These are phyloP conservation scores for Cliona cf. orientalis DNA, from an alignment of 37 sponge, comb jelly and placozoan genomes.

Conservation along the genomic window DNA sequence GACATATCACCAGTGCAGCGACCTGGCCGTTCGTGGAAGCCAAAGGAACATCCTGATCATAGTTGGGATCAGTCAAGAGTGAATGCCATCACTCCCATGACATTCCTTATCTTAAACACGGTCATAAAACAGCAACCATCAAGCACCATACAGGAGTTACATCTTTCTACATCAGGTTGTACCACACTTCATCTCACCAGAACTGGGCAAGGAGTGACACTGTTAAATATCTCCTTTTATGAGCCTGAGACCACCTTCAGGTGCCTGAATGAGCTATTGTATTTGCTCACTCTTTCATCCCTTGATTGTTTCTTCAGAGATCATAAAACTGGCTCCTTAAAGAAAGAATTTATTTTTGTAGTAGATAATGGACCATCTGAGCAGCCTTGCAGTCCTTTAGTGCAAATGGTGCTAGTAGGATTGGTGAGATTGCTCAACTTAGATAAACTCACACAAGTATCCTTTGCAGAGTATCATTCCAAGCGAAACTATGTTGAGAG, in stretches of 20 bases:
- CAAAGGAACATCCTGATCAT: slow-evolving; percentile 1
- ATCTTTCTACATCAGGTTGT: not conserved
- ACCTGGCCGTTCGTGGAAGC: slow-evolving; percentile 9
- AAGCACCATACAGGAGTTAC: not conserved
- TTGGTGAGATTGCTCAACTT: slow-evolving; percentile 11
- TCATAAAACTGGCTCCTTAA: not conserved
- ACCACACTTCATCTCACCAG: slow-evolving; percentile 1
- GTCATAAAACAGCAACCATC: not conserved
- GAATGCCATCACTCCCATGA: slow-evolving; percentile 25
- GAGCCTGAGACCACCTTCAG: slow-evolving; percentile 23
- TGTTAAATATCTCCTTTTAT: slow-evolving; percentile 18
- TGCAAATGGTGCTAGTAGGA: slow-evolving; percentile 16
- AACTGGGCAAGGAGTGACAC: slow-evolving; percentile 30
- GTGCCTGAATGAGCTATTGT: slow-evolving; percentile 8
- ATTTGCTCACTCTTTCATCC: not conserved
- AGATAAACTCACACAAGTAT: slow-evolving; percentile 11
- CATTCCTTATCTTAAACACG: not conserved
- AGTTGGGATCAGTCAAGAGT: slow-evolving; percentile 12
- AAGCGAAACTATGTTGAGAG: slow-evolving; percentile 21
- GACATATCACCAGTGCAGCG: slow-evolving; percentile 25
- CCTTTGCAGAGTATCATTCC: slow-evolving; percentile 23
- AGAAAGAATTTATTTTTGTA: slow-evolving; percentile 10
- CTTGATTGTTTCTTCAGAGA: slow-evolving; percentile 3
- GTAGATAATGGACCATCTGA: slow-evolving; percentile 26
- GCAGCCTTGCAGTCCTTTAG: slow-evolving; percentile 7